These are phyloP conservation scores for Nestor notabilis DNA, from an alignment of 2,113 vertebrate species.

Conservation along the genomic window DNA sequence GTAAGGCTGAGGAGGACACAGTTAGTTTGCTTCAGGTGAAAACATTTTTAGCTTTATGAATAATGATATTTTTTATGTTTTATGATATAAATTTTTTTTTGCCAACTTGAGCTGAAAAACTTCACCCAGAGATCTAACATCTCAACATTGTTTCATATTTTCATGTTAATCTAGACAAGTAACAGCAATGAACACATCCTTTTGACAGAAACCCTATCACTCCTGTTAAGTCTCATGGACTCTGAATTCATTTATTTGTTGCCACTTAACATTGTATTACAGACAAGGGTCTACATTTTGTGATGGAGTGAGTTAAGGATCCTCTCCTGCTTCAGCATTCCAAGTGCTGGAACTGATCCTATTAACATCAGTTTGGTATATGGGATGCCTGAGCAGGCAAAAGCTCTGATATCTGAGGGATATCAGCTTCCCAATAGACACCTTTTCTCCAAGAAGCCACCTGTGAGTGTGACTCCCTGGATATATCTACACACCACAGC, in stretches of 20 bases:
- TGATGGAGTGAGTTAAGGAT: not conserved
- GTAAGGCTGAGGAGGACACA: not conserved
- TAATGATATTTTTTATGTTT: not conserved
- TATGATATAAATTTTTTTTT: not conserved
- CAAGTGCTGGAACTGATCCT: not conserved
- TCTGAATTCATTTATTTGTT: not conserved
- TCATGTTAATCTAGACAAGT: not conserved
- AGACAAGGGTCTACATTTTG: not conserved
- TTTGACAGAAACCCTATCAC: not conserved
- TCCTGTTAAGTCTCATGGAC: not conserved
- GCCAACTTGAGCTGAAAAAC: not conserved
- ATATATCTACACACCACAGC: not conserved
- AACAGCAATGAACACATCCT: not conserved
- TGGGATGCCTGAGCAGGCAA: not conserved
- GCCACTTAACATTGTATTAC: too few species aligned
- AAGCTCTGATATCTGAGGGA: not conserved
- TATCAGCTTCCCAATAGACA: not conserved
- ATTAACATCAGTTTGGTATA: not conserved
- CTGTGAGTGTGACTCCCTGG: not conserved
- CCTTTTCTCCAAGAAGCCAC: not conserved
- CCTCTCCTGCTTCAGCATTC: not conserved
- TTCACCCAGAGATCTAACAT: not conserved
- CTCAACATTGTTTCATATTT: not conserved
- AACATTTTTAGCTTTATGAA: not conserved
- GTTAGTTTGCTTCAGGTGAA: not conserved